Evolutionary conservation across 2,113 vertebrate genomes (phyloP), one percentile per base, ranked within the genome.

Genomic region (Marcusenius ussheri): DNA sequence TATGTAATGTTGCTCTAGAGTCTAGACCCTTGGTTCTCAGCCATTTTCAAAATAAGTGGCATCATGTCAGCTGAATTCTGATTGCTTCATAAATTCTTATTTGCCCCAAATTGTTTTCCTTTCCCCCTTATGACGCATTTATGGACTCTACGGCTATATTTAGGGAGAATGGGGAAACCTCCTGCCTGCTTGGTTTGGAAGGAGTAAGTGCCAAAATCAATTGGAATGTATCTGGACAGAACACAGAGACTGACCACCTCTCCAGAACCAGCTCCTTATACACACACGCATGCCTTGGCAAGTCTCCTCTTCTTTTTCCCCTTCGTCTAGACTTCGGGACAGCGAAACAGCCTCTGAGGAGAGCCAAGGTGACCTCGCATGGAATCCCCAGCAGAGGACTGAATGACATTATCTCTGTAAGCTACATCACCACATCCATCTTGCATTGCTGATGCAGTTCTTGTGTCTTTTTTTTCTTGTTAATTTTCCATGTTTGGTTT

Each of bases 401-500:
- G 3, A 87, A 31, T 27, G 83, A 24, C 51, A 62, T 88, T 42
- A 9, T 88, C 51, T 42, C 35, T 9, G 1, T 7, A n/a, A 66
- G 53, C 51, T 45, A 6, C 31, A 62, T 66, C 87, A 62, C 53
- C 53, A 13, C 53, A 88, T 46, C 39, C 39, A 58, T 58, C 51
- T 66, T 66, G 87, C 21, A 8, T 46, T n/a, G 35, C 87, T 45
- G 87, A 46, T 88, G 87, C 35, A 1, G 17, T 66, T 4, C 7
- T 24, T 58, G 31, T 39, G 51, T 3, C 35, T 62, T 86, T 31
- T 86, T 27, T 50, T n/a, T 50, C 21, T 46, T 11, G 53, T 42
- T 49, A 50, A 49, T 62, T 88, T 45, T 24, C 53, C 35, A 62
- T 88, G 87, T 56, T 88, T 49, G 83, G 47, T 88, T 88, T 88